Evolutionary conservation across 2,888 invertebrate genomes (phyloP).

Genomic region (Neoitamus cyanurus): DNA sequence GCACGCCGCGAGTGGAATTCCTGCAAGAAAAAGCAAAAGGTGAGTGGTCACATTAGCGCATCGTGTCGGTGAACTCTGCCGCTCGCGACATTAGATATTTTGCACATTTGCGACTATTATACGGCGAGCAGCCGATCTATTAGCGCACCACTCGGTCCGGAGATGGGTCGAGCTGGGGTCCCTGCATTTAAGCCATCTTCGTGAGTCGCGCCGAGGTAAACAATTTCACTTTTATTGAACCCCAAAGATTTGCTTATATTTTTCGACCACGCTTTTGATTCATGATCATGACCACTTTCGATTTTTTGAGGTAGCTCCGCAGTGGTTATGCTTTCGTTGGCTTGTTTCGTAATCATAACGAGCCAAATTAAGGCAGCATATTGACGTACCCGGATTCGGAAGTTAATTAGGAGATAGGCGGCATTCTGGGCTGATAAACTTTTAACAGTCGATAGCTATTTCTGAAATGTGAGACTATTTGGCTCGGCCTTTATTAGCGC

Average conservation of each 20-base stretch:
- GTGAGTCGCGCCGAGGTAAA: slow-evolving; percentile 19
- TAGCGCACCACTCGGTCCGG: neutral
- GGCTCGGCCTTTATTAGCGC: too few relatives aligned
- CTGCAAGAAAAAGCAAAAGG: slow-evolving; percentile 35
- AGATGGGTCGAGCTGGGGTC: neutral
- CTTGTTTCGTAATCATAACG: slow-evolving; percentile 35
- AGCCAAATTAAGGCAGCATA: neutral
- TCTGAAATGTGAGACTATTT: neutral
- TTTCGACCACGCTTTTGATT: neutral
- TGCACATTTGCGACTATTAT: neutral
- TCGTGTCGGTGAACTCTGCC: neutral
- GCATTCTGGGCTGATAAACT: neutral
- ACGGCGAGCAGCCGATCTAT: neutral
- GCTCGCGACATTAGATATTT: neutral
- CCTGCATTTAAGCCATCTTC: neutral
- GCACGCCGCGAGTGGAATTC: slow-evolving; percentile 21
- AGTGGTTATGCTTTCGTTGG: slow-evolving; percentile 24
- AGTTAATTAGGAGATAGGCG: neutral
- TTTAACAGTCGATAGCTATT: neutral
- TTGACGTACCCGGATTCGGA: slow-evolving; percentile 21
- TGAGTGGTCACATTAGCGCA: slow-evolving; percentile 38
- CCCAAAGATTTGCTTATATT: slow-evolving; percentile 16
- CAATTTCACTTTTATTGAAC: slow-evolving; percentile 41
- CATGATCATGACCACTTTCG: slow-evolving; percentile 43
- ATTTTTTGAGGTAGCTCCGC: slow-evolving; percentile 13